Evolutionary conservation across 1,140 invertebrate genomes (phyloP).

Genomic region (Metopolophium dirhodum): DNA sequence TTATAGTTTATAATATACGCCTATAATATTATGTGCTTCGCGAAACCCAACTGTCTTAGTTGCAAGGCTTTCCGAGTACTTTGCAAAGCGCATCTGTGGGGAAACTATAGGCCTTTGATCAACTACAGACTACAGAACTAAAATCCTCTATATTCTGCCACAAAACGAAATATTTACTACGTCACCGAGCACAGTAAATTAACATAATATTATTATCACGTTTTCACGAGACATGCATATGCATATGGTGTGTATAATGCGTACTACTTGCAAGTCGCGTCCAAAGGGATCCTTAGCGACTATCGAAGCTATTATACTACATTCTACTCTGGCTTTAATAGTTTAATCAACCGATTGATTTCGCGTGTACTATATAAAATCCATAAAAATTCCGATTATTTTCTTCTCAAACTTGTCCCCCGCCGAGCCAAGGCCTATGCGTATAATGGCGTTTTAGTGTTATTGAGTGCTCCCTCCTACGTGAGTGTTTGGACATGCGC

Average conservation of each 20-base stretch:
- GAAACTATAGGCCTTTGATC: not conserved
- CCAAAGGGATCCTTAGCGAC: not conserved
- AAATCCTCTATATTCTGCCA: not conserved
- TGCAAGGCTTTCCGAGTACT: not conserved
- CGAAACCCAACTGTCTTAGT: not conserved
- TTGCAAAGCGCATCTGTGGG: not conserved
- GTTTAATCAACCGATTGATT: conserved; percentile 25
- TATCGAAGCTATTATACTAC: not conserved
- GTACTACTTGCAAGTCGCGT: not conserved
- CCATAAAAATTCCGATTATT: conserved; percentile 21
- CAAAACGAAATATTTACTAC: not conserved
- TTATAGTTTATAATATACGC: not conserved
- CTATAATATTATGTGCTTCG: not conserved
- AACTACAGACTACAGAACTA: not conserved
- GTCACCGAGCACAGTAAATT: not conserved
- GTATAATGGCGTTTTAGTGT: not conserved
- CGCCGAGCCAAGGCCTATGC: not conserved
- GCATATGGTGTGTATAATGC: not conserved
- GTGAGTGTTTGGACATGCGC: not conserved
- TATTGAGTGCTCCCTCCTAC: not conserved
- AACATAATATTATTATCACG: not conserved
- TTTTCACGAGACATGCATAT: not conserved
- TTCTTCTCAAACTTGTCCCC: not conserved
- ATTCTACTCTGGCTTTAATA: not conserved
- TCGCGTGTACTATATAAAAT: not conserved